These are phyloP conservation scores for Myxocyprinus asiaticus DNA, from an alignment of 2,113 vertebrate species.

Conservation along the genomic window DNA sequence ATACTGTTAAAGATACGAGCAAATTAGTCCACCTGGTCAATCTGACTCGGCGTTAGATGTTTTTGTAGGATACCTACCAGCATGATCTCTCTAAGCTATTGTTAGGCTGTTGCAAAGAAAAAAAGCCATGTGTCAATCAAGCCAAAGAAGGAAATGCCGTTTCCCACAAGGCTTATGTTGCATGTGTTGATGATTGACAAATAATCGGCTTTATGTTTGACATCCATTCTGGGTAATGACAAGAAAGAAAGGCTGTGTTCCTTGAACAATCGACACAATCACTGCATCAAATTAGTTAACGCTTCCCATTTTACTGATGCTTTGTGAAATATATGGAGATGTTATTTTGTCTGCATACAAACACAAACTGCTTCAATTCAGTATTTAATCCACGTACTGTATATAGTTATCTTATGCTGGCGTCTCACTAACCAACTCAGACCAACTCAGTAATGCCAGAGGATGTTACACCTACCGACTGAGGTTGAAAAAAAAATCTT, in stretches of 20 bases:
- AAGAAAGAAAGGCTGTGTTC: background rate
- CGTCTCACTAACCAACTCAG: no score
- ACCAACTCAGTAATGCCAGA: no score
- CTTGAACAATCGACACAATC: background rate
- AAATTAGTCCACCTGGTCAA: background rate
- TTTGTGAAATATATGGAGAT: background rate
- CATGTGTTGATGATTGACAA: conserved; percentile 9
- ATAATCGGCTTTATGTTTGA: conserved; percentile 4
- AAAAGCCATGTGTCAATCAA: conserved; percentile 44
- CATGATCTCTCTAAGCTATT: conserved; percentile 36
- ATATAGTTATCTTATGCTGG: no score
- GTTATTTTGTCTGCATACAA: no score
- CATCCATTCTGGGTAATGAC: background rate
- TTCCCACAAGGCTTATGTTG: conserved; percentile 52
- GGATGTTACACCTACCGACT: no score
- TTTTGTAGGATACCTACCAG: conserved; percentile 25
- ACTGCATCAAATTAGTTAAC: background rate
- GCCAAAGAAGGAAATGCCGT: conserved; percentile 36
- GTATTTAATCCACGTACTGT: no score
- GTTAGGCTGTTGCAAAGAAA: conserved; percentile 30
- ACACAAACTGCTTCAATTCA: no score
- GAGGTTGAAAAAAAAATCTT: no score
- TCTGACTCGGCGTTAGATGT: background rate
- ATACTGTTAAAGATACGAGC: background rate
- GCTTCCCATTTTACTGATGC: background rate